These are phyloP conservation scores for Dasysyrphus albostriatus DNA, from an alignment of 2,888 invertebrate genomes.

Conservation along the genomic window DNA sequence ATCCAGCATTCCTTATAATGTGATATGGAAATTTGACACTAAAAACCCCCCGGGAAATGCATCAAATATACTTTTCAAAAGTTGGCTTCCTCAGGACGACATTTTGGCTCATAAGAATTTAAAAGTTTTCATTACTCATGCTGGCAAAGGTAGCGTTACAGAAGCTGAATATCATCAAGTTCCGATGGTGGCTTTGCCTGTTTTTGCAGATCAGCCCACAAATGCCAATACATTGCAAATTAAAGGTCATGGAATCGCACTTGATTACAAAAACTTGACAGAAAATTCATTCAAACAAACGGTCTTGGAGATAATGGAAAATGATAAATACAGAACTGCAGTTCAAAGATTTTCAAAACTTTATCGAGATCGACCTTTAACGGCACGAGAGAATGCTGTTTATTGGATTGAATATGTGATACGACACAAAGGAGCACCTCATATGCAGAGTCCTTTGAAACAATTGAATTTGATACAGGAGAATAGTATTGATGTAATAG, in stretches of 20 bases:
- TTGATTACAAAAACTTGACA: slow-evolving; percentile 59
- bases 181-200: slow-evolving; percentile 89
- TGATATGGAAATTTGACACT: slow-evolving; percentile 87
- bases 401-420: slow-evolving; percentile 86
- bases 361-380: slow-evolving; percentile 85
- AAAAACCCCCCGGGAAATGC: slow-evolving; percentile 77
- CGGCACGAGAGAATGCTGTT: slow-evolving; percentile 84
- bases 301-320: slow-evolving; percentile 77
- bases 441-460: slow-evolving; percentile 84
- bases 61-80: slow-evolving; percentile 80
- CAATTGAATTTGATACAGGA: slow-evolving; percentile 83
- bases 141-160: slow-evolving; percentile 89
- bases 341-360: slow-evolving; percentile 83
- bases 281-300: slow-evolving; percentile 69
- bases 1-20: slow-evolving; percentile 85
- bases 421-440: slow-evolving; percentile 84
- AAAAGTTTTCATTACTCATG: slow-evolving; percentile 80
- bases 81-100: slow-evolving; percentile 87
- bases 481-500: slow-evolving; percentile 84
- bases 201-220: slow-evolving; percentile 91
- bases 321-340: slow-evolving; percentile 75
- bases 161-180: slow-evolving; percentile 91
- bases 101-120: slow-evolving; percentile 89
- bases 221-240: slow-evolving; percentile 88
- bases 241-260: slow-evolving; percentile 84